Conservation (phyloP, 1,140 invertebrate species). For the Sweltsa coloradensis region DNA sequence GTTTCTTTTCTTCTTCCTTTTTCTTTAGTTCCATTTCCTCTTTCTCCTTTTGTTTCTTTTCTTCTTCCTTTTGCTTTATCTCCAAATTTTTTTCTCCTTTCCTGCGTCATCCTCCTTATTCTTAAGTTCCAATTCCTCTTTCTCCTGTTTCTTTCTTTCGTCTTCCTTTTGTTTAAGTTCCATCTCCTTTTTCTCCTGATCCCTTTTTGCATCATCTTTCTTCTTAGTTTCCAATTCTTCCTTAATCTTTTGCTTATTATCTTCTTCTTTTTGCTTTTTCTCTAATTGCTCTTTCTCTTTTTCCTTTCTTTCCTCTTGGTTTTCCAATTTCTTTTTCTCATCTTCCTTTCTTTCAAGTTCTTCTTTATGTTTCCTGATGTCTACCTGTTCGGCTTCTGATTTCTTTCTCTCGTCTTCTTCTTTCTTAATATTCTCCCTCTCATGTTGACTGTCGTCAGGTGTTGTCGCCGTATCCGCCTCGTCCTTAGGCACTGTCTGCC, state of each 20-base stretch:
- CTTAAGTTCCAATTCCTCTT: constrained; percentile 17
- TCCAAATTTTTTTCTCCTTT: constrained; percentile 19
- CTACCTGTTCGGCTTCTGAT: background rate
- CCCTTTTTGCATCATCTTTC: constrained; percentile 8
- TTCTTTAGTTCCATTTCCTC: constrained; percentile 18
- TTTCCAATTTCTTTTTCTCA: constrained; percentile 17
- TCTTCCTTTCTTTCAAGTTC: constrained; percentile 19
- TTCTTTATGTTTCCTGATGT: constrained; percentile 4
- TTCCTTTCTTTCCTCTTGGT: constrained; percentile 11
- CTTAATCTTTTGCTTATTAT: constrained; percentile 15
- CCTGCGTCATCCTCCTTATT: constrained; percentile 13
- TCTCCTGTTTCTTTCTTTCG: constrained; percentile 16
- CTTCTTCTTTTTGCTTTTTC: constrained; percentile 16
- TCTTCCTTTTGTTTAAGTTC: constrained; percentile 21
- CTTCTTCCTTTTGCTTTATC: constrained; percentile 16
- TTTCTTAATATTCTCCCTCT: background rate
- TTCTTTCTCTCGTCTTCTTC: constrained; percentile 4
- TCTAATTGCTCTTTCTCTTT: constrained; percentile 7
- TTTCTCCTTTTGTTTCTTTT: constrained; percentile 16
- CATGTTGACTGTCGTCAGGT: background rate
- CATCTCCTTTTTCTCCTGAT: constrained; percentile 16
- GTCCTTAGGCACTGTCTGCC: too few species aligned
- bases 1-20: constrained; percentile 15
- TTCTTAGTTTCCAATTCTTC: constrained; percentile 16
- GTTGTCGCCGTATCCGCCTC: background rate